Evolutionary conservation across 2,113 vertebrate genomes (phyloP).

Genomic region (Kryptolebias marmoratus): DNA sequence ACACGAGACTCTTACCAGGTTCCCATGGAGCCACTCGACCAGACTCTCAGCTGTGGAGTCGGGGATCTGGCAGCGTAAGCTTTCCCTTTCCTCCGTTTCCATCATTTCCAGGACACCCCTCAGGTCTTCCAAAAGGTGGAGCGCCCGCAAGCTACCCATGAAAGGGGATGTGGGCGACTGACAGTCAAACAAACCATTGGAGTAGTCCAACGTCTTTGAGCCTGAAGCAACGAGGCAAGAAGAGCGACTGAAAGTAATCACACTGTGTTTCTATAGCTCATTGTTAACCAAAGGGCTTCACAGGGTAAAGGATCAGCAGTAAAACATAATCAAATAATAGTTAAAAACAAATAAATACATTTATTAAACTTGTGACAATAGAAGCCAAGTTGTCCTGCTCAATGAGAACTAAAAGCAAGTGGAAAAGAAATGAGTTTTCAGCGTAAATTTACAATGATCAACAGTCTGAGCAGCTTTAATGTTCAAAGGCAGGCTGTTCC

Average conservation of each 20-base stretch:
- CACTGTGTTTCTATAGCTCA: no score
- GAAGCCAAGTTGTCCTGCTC: no score
- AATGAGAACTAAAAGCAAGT: no score
- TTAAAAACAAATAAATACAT: no score
- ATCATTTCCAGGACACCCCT: slow-evolving; percentile 90
- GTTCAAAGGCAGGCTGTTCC: no score
- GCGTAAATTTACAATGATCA: no score
- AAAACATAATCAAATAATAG: no score
- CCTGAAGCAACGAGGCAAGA: slow-evolving; percentile 76
- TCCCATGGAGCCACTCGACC: slow-evolving; percentile 91
- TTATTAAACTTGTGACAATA: no score
- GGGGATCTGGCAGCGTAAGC: slow-evolving; percentile 91
- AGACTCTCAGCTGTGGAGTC: slow-evolving; percentile 89
- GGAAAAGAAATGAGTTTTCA: no score
- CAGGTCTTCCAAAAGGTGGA: slow-evolving; percentile 94
- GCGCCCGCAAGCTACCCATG: slow-evolving; percentile 88
- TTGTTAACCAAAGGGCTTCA: no score
- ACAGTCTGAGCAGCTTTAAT: no score
- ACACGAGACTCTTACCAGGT: slow-evolving; percentile 81
- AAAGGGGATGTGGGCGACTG: slow-evolving; percentile 96
- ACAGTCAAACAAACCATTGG: slow-evolving; percentile 95
- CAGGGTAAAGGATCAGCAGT: no score
- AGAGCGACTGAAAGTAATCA: neutral
- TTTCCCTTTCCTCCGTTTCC: slow-evolving; percentile 92
- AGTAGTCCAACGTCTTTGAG: slow-evolving; percentile 95